Evolutionary conservation across 30 jellyfish, hydroid and myxozoan genomes (phyloP), one percentile per base, ranked within the genome.

Genomic region (Hydractinia symbiolongicarpus): DNA sequence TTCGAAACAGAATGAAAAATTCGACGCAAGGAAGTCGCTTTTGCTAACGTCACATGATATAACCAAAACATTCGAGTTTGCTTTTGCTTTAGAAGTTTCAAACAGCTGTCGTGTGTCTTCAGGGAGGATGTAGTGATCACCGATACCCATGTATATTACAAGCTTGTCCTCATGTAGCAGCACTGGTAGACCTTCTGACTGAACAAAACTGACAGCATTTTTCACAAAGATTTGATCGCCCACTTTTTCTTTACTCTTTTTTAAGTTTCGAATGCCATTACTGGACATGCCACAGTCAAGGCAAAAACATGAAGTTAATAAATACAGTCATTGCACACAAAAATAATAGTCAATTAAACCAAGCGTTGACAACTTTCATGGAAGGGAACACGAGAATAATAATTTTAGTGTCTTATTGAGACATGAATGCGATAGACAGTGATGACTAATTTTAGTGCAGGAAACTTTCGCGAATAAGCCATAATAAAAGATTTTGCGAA

Each of bases 1-100:
- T 40, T 67, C 87, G 60, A 79, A 79, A 52, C 53, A 53, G 54
- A 79, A 79, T n/a, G 54, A 17, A 66, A 79, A 79, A 55, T 79
- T 79, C 51, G 66, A 13, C 16, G 66, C 55, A 7, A 68, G 64
- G 55, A 52, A 75, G 19, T n/a, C 66, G 9, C 49, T 52, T 30
- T 30, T 30, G 19, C 16, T 52, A 62, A 79, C 50, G 9, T 62
- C 64, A 9, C 55, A 53, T n/a, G 83, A 61, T 61, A 79, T 61
- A 20, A 79, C 87, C 16, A 79, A 67, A n/a, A 79, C 44, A 40
- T 57, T 66, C 54, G 87, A 79, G 30, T 66, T 66, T 8, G 80
- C 68, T 61, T 30, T 62, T 17, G 87, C 87, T 62, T 79, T 51
- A 8, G 69, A 53, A 44, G 50, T 51, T 30, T 67, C 62, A 66